phyloP scores from a whole-genome alignment of 1,140 invertebrate genomes.

The Megathymus violae region DNA sequence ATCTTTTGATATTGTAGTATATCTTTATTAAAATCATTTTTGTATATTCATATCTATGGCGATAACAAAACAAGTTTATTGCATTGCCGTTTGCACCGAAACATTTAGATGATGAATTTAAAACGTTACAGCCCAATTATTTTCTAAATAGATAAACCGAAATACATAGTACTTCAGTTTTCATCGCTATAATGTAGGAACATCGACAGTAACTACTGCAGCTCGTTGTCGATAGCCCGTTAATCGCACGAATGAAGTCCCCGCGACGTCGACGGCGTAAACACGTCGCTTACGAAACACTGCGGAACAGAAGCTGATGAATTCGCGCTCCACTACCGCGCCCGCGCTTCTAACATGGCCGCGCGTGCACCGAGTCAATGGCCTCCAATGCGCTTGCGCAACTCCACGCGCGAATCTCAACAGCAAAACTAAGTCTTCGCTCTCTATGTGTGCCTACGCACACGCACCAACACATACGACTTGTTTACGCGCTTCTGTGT shows the following conservation, averaged over 20 bases:
- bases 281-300: slow-evolving; percentile 67
- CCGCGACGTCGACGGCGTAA: slow-evolving; percentile 53
- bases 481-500: slow-evolving; percentile 52
- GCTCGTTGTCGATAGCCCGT: slow-evolving; percentile 49
- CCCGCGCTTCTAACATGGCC: slow-evolving; percentile 47
- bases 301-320: slow-evolving; percentile 71
- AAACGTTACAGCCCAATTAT: too few relatives aligned
- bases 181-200: too few relatives aligned
- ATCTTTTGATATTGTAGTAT: too few relatives aligned
- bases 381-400: slow-evolving; percentile 82
- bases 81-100: too few relatives aligned
- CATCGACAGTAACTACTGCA: too few relatives aligned
- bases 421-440: slow-evolving; percentile 76
- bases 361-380: slow-evolving; percentile 74
- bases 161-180: too few relatives aligned
- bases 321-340: slow-evolving; percentile 76
- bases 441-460: slow-evolving; percentile 52
- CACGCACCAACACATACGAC: slow-evolving; percentile 32
- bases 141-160: too few relatives aligned
- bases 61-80: too few relatives aligned
- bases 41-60: too few relatives aligned
- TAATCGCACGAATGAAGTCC: slow-evolving; percentile 42
- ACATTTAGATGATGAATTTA: too few relatives aligned
- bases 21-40: too few relatives aligned
- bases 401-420: slow-evolving; percentile 81